Evolutionary conservation across 2,797 vertebrate genomes (phyloP).

Genomic region (Scomberomorus guttatus): DNA sequence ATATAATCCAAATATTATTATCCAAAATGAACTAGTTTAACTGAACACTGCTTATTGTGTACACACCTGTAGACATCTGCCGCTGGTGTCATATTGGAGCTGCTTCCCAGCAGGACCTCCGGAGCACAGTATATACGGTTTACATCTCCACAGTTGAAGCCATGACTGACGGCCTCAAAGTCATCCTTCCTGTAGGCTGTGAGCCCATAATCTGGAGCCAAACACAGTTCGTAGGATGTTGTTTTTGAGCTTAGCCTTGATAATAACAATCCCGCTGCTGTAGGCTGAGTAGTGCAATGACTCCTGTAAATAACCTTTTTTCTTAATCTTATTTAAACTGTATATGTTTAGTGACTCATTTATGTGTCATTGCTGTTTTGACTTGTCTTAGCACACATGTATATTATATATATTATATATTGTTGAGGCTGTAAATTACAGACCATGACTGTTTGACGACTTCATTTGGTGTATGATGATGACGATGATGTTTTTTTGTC

Average conservation of each 20-base stretch:
- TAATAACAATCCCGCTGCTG: conserved; percentile 11
- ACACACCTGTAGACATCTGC: conserved; percentile 83
- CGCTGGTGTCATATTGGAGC: conserved; percentile 67
- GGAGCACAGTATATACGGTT: conserved; percentile 82
- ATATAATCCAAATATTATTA: neutral
- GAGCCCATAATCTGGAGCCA: conserved; percentile 82
- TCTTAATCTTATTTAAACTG: neutral
- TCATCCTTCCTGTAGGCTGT: conserved; percentile 83
- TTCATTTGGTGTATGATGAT: neutral
- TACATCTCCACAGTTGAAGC: conserved; percentile 72
- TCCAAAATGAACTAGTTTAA: neutral
- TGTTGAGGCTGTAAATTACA: neutral
- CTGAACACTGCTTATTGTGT: neutral
- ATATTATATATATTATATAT: too few relatives aligned
- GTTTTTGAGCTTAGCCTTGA: conserved; percentile 20
- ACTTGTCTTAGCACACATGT: neutral
- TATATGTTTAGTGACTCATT: neutral
- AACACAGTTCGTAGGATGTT: conserved; percentile 39
- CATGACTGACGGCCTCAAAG: conserved; percentile 71
- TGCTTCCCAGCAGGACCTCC: conserved; percentile 80
- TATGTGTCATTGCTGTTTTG: neutral
- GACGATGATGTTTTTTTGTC: conserved; percentile 1
- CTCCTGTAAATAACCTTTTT: neutral
- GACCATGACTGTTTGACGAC: neutral
- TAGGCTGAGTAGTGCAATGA: neutral